A percentile compares a stretch with the other conserved stretches of the same genome.
phyloP scores from a whole-genome alignment of 2,797 vertebrate genomes.

The Melanotaenia maccullochi region DNA sequence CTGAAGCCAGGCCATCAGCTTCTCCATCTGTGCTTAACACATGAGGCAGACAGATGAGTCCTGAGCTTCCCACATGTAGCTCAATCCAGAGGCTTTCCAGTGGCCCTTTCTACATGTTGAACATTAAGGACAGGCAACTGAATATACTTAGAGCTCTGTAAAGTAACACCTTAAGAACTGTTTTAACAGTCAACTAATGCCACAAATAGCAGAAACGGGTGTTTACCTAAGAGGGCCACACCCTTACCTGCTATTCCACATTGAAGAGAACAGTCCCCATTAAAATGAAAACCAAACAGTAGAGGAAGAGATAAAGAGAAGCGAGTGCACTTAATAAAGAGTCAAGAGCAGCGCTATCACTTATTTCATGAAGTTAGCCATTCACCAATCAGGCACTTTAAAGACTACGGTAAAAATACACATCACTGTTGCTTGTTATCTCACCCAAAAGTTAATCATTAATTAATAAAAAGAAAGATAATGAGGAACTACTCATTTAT shows the following conservation, averaged over 20 bases:
- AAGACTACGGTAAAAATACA: conserved; percentile 6
- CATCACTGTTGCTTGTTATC: conserved; percentile 8
- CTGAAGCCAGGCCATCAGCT: conserved; percentile 27
- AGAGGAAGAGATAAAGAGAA: not conserved
- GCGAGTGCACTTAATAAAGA: conserved; percentile 7
- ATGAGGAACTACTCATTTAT: not conserved
- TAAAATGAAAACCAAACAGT: conserved; percentile 18
- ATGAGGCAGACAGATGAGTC: conserved; percentile 47
- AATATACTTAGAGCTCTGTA: not conserved
- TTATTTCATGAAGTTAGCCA: conserved; percentile 37
- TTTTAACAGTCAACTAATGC: conserved; percentile 22
- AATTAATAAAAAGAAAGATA: not conserved
- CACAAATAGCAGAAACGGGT: conserved; percentile 37
- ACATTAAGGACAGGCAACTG: not conserved
- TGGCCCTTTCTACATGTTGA: conserved; percentile 18
- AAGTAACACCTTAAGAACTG: conserved; percentile 11
- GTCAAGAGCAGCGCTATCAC: conserved; percentile 1
- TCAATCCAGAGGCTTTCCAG: conserved; percentile 44
- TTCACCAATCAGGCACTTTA: conserved; percentile 28
- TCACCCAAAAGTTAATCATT: conserved; percentile 15
- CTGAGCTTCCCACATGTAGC: conserved; percentile 54
- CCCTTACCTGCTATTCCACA: conserved; percentile 35
- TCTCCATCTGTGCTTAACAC: conserved; percentile 37
- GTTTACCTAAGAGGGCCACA: conserved; percentile 36
- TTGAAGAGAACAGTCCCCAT: conserved; percentile 31